Conservation (phyloP, 1,140 invertebrate genomes). For the Centruroides sculpturatus region DNA sequence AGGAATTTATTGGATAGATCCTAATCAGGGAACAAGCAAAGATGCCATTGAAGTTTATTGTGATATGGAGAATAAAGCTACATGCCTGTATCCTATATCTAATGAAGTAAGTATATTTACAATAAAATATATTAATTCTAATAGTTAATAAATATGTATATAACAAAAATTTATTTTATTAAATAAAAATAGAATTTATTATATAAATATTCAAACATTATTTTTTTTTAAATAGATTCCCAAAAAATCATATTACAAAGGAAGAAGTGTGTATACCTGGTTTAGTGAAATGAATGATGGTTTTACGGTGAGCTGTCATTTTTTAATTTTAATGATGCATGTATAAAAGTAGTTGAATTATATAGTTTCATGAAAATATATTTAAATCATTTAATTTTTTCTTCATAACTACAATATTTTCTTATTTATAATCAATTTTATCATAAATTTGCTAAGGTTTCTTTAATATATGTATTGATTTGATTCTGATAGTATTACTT, state of each 20-base stretch:
- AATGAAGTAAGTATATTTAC: slow-evolving; percentile 28
- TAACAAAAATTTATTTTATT: no score
- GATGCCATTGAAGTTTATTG: slow-evolving; percentile 73
- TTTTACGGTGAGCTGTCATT: slow-evolving; percentile 14
- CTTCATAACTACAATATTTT: no score
- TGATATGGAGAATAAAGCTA: slow-evolving; percentile 47
- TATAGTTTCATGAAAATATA: no score
- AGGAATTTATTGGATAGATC: slow-evolving; percentile 82
- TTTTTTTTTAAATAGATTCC: slow-evolving; percentile 15
- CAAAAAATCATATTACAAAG: slow-evolving; percentile 17
- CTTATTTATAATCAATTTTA: no score
- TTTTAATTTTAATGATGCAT: neutral
- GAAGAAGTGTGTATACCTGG: slow-evolving; percentile 20
- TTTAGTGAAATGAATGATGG: slow-evolving; percentile 24
- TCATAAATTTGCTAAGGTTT: no score
- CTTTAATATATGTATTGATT: no score
- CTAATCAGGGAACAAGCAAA: slow-evolving; percentile 57
- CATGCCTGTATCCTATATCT: slow-evolving; percentile 61
- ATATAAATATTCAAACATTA: neutral
- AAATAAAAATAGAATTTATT: no score
- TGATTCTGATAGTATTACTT: no score
- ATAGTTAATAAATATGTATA: no score
- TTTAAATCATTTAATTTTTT: no score
- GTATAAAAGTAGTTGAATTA: neutral
- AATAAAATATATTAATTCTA: no score